Base-by-base conservation (phyloP, 2,113 vertebrate genomes). In the Gasterosteus aculeatus region DNA sequence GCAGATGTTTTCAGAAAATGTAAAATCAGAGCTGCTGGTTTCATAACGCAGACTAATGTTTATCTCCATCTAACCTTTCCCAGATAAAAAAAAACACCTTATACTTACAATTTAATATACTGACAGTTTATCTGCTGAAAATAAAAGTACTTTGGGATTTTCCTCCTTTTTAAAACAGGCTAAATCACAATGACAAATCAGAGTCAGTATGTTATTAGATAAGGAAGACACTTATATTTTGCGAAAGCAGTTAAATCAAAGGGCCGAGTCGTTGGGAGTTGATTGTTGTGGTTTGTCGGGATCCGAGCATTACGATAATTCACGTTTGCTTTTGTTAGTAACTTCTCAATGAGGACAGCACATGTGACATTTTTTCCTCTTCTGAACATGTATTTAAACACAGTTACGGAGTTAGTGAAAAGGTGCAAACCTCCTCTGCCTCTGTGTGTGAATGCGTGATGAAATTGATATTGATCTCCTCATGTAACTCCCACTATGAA, bases 381-480 rank as follows among this genome's bases (percentile, higher is more conserved):
- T 38, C 19, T 51, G 19, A 59, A 38, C 15, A 29, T 44, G 16
- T 33, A 26, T 63, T 39, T 22, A 35, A 59, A 72, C 19, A 46
- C 12, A 11, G 18, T 54, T 49, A 35, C 33, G n/a, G 19, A 59
- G 18, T 31, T 15, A 33, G 14, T 68, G 26, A 7, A 75, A n/a
- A n/a, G 22, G 18, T 11, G 7, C 49, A 39, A 53, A 78, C 15
- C 39, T 26, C 49, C 44, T 4, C 60, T 41, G 58, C 18, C 39
- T 74, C 35, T 38, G 61, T 1, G 53, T 15, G n/a, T 64, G 14
- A 58, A 46, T 53, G 47, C 29, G 16, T 42, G 29, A 49, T 77
- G 10, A 66, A 72, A 72, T 7, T 47, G 19, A 53, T 67, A 72
- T 69, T 70, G 73, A 75, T 78, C 57, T 66, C 41, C 47, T 72